Evolutionary conservation across 1,140 invertebrate species (phyloP).

Genomic region (Drosophila burlai): DNA sequence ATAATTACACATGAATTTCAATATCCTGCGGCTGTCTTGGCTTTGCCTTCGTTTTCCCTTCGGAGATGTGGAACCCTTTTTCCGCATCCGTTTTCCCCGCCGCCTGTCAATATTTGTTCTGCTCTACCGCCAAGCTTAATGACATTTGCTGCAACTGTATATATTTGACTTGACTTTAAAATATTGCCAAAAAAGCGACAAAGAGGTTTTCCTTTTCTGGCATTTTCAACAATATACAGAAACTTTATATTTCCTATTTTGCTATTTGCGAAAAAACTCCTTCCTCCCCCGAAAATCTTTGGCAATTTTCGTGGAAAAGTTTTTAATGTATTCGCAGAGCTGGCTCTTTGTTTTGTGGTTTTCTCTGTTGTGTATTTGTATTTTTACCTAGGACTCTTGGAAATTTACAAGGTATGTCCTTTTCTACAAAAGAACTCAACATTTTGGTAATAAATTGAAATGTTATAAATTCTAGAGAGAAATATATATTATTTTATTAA

Average conservation of each 20-base stretch:
- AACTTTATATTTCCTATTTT: slow-evolving; percentile 58
- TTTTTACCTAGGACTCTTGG: not conserved
- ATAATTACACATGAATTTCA: slow-evolving; percentile 83
- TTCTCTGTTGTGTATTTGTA: slow-evolving; percentile 56
- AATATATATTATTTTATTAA: not conserved
- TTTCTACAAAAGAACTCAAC: not conserved
- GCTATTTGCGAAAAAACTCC: slow-evolving; percentile 42
- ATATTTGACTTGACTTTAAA: slow-evolving; percentile 62
- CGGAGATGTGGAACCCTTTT: slow-evolving; percentile 11
- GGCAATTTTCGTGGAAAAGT: slow-evolving; percentile 67
- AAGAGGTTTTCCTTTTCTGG: slow-evolving; percentile 35
- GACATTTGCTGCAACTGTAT: slow-evolving; percentile 35
- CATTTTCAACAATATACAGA: slow-evolving; percentile 10
- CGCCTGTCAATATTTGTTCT: slow-evolving; percentile 54
- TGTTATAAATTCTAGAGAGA: not conserved
- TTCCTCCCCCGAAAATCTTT: slow-evolving; percentile 46
- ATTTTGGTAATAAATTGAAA: not conserved
- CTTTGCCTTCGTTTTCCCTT: slow-evolving; percentile 16
- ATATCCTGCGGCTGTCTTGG: slow-evolving; percentile 68
- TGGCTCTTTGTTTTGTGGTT: slow-evolving; percentile 58
- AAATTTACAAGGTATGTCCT: not conserved
- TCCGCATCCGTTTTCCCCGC: slow-evolving; percentile 22
- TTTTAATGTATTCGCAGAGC: slow-evolving; percentile 72
- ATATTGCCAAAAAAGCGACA: slow-evolving; percentile 16
- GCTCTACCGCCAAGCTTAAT: slow-evolving; percentile 35